Evolutionary conservation across 2,797 vertebrate species (phyloP), one percentile per base, ranked within the genome.

Genomic region (Lutjanus argentimaculatus): DNA sequence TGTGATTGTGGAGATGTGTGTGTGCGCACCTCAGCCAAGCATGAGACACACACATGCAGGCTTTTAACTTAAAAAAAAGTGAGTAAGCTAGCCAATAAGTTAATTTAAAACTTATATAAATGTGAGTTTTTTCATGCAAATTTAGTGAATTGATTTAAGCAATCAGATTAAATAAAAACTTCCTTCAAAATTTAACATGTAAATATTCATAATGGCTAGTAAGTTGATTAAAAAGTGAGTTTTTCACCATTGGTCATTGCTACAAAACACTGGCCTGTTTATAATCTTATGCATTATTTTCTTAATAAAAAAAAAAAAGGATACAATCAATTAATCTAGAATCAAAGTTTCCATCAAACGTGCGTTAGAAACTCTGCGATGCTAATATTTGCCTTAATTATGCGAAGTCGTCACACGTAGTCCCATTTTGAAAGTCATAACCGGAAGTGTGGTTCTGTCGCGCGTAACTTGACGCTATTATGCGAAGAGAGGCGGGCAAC

Each of bases 401-500:
- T 3, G 11, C 48, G 4, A 19, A 14, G 9, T 53, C 1, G 1
- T n/a, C 1, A 55, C 14, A 10, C 0, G 1, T 10, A 1, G 0
- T 53, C 7, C 80, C 7, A 87, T 57, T 90, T 77, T 92, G 90
- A 85, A 90, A 80, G 21, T 36, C 1, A 0, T 0, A 19, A 58
- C 62, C 59, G 83, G 91, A 92, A 88, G 42, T 67, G 0, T 0
- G 0, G 0, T 42, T 0, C 1, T 5, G 8, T 6, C 0, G 1
- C 0, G 0, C 0, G 2, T 2, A 57, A 15, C 80, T 92, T 93
- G 76, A 91, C 59, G 0, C 22, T 10, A 2, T 2, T 19, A 8
- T 13, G 0, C 16, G 1, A 3, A 10, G 63, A 75, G 71, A 90
- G 84, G 90, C 91, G 88, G 88, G 90, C 67, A 87, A 85, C 52